Percentiles rank a stretch among this genome's conserved stretches.
Evolutionary conservation across 2,113 vertebrate genomes (phyloP).

Genomic region (Centrocercus urophasianus): DNA sequence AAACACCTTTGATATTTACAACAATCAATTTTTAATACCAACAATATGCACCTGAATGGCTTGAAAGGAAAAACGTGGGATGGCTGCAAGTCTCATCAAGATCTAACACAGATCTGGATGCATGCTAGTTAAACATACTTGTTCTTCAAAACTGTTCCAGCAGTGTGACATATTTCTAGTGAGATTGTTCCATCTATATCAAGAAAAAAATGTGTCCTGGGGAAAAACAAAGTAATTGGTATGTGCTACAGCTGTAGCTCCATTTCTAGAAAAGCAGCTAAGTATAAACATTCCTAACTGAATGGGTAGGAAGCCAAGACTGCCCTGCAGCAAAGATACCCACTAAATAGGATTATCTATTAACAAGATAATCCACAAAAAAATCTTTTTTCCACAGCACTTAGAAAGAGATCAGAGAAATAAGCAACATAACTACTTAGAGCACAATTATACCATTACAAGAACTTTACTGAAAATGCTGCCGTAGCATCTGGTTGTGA

Average conservation of each 20-base stretch:
- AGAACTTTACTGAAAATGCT: neutral
- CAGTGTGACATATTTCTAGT: constrained; percentile 42
- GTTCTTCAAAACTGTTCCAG: neutral
- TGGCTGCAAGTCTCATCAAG: constrained; percentile 45
- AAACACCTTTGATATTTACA: neutral
- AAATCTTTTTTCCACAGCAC: neutral
- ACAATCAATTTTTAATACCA: constrained; percentile 27
- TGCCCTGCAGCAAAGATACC: constrained; percentile 48
- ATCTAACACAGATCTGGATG: neutral
- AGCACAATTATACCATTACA: neutral
- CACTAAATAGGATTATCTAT: neutral
- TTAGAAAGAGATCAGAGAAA: neutral
- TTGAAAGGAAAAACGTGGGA: neutral
- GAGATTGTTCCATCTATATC: constrained; percentile 1
- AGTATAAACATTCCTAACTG: constrained; percentile 51
- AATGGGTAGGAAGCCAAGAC: constrained; percentile 37
- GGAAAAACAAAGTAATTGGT: constrained; percentile 44
- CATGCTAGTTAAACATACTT: neutral
- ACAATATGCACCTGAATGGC: neutral
- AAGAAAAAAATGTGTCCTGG: constrained; percentile 29
- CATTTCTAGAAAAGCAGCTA: constrained; percentile 48
- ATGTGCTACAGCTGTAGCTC: constrained; percentile 46
- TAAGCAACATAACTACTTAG: neutral
- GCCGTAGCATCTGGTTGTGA: neutral
- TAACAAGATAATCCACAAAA: constrained; percentile 3